Base-by-base conservation (phyloP, 2,888 invertebrate genomes). In the Ernsta delagoae region DNA sequence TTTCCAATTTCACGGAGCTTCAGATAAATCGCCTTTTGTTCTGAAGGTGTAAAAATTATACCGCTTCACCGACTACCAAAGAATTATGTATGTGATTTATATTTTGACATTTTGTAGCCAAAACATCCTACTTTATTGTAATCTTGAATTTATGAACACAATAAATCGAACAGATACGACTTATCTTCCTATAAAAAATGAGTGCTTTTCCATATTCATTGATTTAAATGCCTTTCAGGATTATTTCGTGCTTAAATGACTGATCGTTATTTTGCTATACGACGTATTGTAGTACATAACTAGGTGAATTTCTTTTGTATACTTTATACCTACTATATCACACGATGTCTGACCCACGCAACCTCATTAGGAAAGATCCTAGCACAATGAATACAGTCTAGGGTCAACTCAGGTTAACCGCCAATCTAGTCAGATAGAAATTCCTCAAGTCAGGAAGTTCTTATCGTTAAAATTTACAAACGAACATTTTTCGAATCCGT, bases 101-200 rank as follows among this genome's bases (percentile, higher is more conserved):
- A 84, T 86, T 88, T 84, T 88, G 90, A 91, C 89, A 80, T 83
- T 83, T 24, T 83, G 78, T 77, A 87, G 84, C 85, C 89, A 90
- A 89, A 92, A 90, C 85, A 90, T 85, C 83, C 77, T 80, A 83
- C 85, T 86, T 86, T 85, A 83, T 85, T 83, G 81, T 85, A 79
- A 84, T 82, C 76, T 78, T 78, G 78, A 81, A 91, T 89, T 90
- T 90, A 89, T 88, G 80, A 77, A 75, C 70, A 75, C 79, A 82
- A 88, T 90, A 89, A 90, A 90, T 83, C 81, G 82, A 85, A 81
- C 84, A 85, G 78, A 78, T 56, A 56, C 36, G 31, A n/a, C 56
- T 34, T 56, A 56, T 61, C 54, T 45, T 8, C 43, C 53, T 6
- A 56, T 57, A 67, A 62, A 56, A 61, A 12, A 41, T 9, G 45